Base-by-base conservation (phyloP, 2,797 vertebrate species). In the Mycteria americana region DNA sequence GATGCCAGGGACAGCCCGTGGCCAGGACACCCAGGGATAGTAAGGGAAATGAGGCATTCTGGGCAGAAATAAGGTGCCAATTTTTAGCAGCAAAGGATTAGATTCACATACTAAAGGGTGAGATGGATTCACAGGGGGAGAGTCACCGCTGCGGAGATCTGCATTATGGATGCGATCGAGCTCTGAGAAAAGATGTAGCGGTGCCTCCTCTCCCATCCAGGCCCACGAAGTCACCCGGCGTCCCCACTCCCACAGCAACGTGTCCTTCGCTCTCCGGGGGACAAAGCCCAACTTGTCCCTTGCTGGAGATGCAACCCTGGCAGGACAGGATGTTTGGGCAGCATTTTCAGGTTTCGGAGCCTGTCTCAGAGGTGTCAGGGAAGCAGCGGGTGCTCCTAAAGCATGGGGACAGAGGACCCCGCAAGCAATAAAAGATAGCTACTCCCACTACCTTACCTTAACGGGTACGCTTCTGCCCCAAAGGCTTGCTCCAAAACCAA, bases 21-120 rank as follows among this genome's bases (percentile, higher is more conserved):
- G 91, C 96, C 96, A 96, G 93, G 75, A 94, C 93, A 85, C 95
- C 91, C 75, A 21, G 85, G 78, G 89, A 83, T 27, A 64, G 50
- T 17, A 84, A 30, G 92, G 95, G 95, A 96, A 96, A 91, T 80
- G 93, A 95, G 81, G 84, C 84, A 96, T 96, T 80, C 93, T 92
- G 95, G 75, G 68, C 80, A 30, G 63, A 85, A 92, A 57, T 27
- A 33, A 94, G 78, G 78, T 92, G 91, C 91, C 95, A 94, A 15
- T 30, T 96, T 91, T 87, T 16, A 80, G 78, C 45, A 73, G 84
- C 67, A 45, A 27, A 48, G 70, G 46, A n/a, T 14, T 13, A 10
- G 76, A 48, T 45, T 75, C 59, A 56, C 21, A 3, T 22, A 18
- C 18, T 6, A 25, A 62, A 81, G 56, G 60, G 43, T 28, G 90